Conservation (phyloP, 1,140 invertebrate species). For the Scaptodrosophila lebanonensis region DNA sequence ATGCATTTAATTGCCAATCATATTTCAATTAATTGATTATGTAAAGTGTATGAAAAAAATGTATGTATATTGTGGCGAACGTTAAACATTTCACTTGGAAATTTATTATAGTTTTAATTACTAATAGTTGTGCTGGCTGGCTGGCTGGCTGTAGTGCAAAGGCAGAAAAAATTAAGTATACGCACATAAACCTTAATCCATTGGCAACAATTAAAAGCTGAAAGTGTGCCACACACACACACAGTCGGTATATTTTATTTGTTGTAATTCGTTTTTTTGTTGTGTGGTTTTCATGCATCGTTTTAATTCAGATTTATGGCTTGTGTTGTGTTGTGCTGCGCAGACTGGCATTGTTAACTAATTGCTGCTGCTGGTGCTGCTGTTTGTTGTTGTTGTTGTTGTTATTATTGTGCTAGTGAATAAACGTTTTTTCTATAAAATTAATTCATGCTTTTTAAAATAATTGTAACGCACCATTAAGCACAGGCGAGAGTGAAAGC, state of each 20-base stretch:
- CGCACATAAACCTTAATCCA: constrained; percentile 62
- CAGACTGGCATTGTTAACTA: constrained; percentile 48
- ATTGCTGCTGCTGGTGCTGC: constrained; percentile 41
- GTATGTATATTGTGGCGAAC: constrained; percentile 18
- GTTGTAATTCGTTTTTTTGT: too few relatives aligned
- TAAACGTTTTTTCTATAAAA: constrained; percentile 37
- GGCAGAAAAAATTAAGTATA: constrained; percentile 57
- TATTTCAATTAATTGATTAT: constrained; percentile 70
- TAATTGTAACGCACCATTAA: constrained; percentile 43
- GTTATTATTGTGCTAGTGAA: constrained; percentile 1
- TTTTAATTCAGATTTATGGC: neutral
- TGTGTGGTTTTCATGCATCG: neutral
- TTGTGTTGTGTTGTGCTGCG: neutral
- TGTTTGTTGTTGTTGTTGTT: constrained; percentile 25
- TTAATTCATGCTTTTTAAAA: constrained; percentile 50
- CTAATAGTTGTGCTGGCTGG: constrained; percentile 16
- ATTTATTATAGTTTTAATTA: constrained; percentile 59
- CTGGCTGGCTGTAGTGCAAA: too few relatives aligned
- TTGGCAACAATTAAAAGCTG: constrained; percentile 66
- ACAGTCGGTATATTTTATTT: neutral
- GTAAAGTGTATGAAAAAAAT: constrained; percentile 36
- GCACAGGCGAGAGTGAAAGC: constrained; percentile 39
- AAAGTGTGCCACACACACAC: constrained; percentile 14
- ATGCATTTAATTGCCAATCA: constrained; percentile 68
- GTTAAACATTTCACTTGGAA: constrained; percentile 42